These are phyloP conservation scores for Halcyon leucocephala DNA, from an alignment of 2,797 vertebrate genomes.

Conservation along the genomic window DNA sequence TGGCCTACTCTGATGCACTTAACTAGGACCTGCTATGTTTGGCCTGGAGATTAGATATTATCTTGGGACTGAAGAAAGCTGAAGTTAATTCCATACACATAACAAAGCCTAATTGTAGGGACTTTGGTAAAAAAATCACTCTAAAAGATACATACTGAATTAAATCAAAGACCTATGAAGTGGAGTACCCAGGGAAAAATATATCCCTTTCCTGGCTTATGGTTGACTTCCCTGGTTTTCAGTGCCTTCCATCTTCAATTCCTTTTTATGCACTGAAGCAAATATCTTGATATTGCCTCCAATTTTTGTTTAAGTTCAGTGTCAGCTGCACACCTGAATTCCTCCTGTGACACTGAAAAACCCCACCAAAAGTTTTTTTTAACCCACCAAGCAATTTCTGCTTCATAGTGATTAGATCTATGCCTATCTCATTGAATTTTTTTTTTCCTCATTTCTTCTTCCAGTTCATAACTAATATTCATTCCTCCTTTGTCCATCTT, in stretches of 20 bases:
- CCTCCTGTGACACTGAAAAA: neutral
- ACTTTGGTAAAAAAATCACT: too few species aligned
- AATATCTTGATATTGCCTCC: neutral
- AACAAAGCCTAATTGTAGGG: neutral
- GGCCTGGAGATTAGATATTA: neutral
- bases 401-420: neutral
- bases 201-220: neutral
- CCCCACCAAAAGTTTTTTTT: neutral
- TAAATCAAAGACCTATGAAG: neutral
- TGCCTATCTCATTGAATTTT: neutral
- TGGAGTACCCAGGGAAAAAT: neutral
- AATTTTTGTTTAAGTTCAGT: neutral
- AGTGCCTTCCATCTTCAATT: neutral
- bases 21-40: neutral
- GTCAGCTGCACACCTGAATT: neutral
- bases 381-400: neutral
- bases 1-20: neutral
- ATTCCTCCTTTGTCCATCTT: neutral
- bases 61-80: neutral
- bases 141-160: neutral
- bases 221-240: neutral
- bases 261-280: neutral
- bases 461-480: neutral
- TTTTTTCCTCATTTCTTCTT: neutral
- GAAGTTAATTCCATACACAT: neutral